These are phyloP conservation scores for Tinea semifulvella DNA, from an alignment of 2,888 invertebrate species.

Conservation along the genomic window DNA sequence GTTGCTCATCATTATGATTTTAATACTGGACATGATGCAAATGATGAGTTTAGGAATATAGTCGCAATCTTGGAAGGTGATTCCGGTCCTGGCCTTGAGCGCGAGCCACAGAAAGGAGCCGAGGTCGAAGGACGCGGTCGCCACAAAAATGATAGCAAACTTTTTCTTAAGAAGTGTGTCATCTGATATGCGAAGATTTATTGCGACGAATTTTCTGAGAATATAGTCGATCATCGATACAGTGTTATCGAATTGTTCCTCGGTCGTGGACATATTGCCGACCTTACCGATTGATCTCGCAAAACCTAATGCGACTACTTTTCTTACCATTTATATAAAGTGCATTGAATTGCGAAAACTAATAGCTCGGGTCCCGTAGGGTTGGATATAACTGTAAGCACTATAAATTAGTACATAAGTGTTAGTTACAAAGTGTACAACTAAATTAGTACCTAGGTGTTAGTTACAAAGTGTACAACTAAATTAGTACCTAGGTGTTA, in stretches of 20 bases:
- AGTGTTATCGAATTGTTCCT: slow-evolving; percentile 2
- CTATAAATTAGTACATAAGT: too few relatives aligned
- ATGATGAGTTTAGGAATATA: neutral
- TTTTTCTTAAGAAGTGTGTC: neutral
- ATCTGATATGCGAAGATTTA: neutral
- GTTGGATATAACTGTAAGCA: too few relatives aligned
- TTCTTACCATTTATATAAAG: too few relatives aligned
- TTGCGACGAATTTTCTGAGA: neutral
- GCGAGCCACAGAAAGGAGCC: neutral
- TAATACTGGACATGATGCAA: neutral
- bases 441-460: too few relatives aligned
- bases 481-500: too few relatives aligned
- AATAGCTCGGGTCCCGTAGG: too few relatives aligned
- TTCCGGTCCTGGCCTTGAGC: neutral
- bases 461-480: too few relatives aligned
- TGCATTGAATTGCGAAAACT: too few relatives aligned
- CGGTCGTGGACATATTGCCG: neutral
- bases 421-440: too few relatives aligned
- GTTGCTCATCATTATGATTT: neutral
- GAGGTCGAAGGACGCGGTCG: neutral
- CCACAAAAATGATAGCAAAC: neutral
- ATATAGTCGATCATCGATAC: neutral
- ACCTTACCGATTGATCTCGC: too few relatives aligned
- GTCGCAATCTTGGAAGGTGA: neutral
- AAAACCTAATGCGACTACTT: too few relatives aligned